Evolutionary conservation across 2,888 invertebrate species (phyloP).

Genomic region (Latrodectus elegans): DNA sequence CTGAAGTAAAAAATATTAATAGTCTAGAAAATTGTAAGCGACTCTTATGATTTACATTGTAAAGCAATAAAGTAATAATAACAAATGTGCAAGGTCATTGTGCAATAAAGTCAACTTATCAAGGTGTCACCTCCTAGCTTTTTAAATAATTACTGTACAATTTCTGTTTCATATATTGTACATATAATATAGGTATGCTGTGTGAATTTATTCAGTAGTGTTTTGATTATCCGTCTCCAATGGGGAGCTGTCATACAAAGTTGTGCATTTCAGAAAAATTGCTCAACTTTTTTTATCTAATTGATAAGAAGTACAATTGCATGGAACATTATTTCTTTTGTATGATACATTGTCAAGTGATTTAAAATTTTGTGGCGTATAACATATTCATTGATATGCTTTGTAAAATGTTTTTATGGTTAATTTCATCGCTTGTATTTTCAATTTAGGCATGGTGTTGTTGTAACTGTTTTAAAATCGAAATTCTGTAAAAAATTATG

Average conservation of each 20-base stretch:
- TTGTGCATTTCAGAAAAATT: neutral
- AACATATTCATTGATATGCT: too few relatives aligned
- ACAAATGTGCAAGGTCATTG: constrained; percentile 33
- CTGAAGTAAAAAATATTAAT: constrained; percentile 21
- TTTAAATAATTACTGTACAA: constrained; percentile 12
- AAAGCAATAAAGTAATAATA: constrained; percentile 55
- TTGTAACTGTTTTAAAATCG: too few relatives aligned
- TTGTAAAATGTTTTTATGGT: too few relatives aligned
- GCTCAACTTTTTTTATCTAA: neutral
- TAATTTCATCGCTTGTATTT: too few relatives aligned
- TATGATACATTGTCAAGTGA: neutral
- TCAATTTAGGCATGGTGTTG: too few relatives aligned
- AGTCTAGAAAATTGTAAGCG: constrained; percentile 46
- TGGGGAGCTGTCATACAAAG: neutral
- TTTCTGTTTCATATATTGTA: constrained; percentile 33
- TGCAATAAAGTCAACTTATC: constrained; percentile 32
- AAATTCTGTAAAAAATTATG: too few relatives aligned
- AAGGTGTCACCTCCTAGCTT: constrained; percentile 11
- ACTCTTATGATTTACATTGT: constrained; percentile 31
- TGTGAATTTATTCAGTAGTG: constrained; percentile 31
- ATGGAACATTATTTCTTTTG: neutral
- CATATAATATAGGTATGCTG: constrained; percentile 14
- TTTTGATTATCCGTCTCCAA: constrained; percentile 50
- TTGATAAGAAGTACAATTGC: neutral
- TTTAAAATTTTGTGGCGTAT: neutral